phyloP scores from a whole-genome alignment of 1,140 invertebrate species.

The Geopemphigus sp. region DNA sequence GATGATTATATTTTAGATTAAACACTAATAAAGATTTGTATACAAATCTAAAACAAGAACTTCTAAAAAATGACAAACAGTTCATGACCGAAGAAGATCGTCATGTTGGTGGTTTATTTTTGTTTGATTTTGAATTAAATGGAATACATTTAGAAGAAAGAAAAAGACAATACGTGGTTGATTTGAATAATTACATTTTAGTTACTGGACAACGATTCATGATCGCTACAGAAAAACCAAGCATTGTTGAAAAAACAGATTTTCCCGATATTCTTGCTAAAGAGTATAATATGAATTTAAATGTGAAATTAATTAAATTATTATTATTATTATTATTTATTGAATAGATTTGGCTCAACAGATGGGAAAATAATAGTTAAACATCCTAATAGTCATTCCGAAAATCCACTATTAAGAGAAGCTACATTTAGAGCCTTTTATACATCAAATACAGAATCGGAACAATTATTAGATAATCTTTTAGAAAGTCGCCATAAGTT shows the following conservation, averaged over 20 bases:
- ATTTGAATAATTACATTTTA: constrained; percentile 77
- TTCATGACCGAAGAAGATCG: constrained; percentile 72
- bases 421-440: constrained; percentile 85
- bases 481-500: constrained; percentile 72
- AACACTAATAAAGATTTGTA: constrained; percentile 88
- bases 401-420: constrained; percentile 77
- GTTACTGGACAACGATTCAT: constrained; percentile 85
- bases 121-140: constrained; percentile 95
- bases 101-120: constrained; percentile 83
- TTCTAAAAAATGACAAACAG: constrained; percentile 68
- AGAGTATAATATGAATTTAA: constrained; percentile 59
- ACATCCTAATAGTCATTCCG: constrained; percentile 76
- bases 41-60: constrained; percentile 68
- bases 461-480: constrained; percentile 70
- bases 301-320: neutral
- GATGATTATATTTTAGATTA: constrained; percentile 61
- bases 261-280: constrained; percentile 72
- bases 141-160: constrained; percentile 88
- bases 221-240: constrained; percentile 68
- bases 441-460: constrained; percentile 74
- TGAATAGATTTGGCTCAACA: constrained; percentile 67
- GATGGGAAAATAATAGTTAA: constrained; percentile 71
- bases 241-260: constrained; percentile 63
- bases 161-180: constrained; percentile 73
- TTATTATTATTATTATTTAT: constrained; percentile 55